Base-by-base conservation (phyloP, 2,888 invertebrate genomes). In the Noctua janthe region DNA sequence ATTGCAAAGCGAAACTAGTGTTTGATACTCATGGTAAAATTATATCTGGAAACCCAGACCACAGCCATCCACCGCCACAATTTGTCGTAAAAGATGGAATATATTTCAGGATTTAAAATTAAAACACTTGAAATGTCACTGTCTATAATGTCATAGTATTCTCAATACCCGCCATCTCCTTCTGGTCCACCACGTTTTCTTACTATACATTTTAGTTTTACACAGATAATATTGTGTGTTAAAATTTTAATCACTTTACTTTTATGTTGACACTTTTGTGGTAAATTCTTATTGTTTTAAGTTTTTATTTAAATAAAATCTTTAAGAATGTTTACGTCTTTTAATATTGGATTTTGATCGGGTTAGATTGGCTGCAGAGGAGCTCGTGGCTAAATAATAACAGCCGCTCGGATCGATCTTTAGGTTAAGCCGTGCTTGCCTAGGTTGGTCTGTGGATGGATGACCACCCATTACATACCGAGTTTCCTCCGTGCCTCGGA, bases 81-180 rank as follows among this genome's bases (percentile, higher is more conserved):
- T 82, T 56, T 49, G 47, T 29, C 10, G 15, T 59, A 7, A 59
- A 20, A 29, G 20, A 59, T n/a, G 72, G 72, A 47, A 23, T 43
- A 67, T 80, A 81, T 49, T 56, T 74, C 13, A 80, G 66, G 66
- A 81, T 74, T 39, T 81, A 39, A 35, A 78, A 71, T n/a, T 59
- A 0, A 8, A 78, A n/a, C 6, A 17, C 5, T 15, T 43, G 1
- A 54, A 20, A 35, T 56, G n/a, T n/a, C n/a, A 59, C 5, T 54
- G 6, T 51, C 51, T 17, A 1, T 51, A 51, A 51, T 51, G 5
- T 51, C 6, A 20, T 51, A 51, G 4, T 51, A 17, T 51, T 51
- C 17, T 51, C 17, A 51, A 51, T 35, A 35, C 29, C 59, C 13
- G 59, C n/a, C 6, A 29, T 29, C 2, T n/a, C 13, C 10, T 54